Evolutionary conservation across 2,113 vertebrate genomes (phyloP).

Genomic region (Chlorocebus sabaeus): DNA sequence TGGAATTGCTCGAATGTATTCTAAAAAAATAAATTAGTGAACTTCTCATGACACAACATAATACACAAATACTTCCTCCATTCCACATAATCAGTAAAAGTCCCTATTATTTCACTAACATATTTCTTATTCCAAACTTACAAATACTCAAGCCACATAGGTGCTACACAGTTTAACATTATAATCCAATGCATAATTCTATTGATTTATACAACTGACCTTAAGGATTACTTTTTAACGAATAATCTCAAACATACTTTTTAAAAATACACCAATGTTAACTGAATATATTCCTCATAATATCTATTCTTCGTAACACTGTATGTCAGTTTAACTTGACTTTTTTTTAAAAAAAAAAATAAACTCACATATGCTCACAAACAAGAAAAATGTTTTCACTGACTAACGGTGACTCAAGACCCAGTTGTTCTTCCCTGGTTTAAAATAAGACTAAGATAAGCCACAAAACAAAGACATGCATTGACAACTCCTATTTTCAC

Average conservation of each 20-base stretch:
- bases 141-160: not conserved
- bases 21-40: not conserved
- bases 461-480: not conserved
- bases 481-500: not conserved
- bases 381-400: not conserved
- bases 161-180: not conserved
- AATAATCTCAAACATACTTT: not conserved
- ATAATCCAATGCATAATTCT: not conserved
- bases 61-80: not conserved
- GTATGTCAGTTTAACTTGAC: not conserved
- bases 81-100: not conserved
- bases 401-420: not conserved
- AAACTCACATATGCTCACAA: conserved; percentile 1
- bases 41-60: not conserved
- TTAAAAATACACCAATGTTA: not conserved
- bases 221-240: not conserved
- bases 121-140: not conserved
- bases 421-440: not conserved
- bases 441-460: not conserved
- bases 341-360: not conserved
- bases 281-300: not conserved
- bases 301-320: not conserved
- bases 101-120: not conserved
- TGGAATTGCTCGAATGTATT: not conserved
- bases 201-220: not conserved